A percentile compares a stretch with the other conserved stretches of the same genome.
phyloP scores from a whole-genome alignment of 2,888 invertebrate species.

The Monochamus alternatus region DNA sequence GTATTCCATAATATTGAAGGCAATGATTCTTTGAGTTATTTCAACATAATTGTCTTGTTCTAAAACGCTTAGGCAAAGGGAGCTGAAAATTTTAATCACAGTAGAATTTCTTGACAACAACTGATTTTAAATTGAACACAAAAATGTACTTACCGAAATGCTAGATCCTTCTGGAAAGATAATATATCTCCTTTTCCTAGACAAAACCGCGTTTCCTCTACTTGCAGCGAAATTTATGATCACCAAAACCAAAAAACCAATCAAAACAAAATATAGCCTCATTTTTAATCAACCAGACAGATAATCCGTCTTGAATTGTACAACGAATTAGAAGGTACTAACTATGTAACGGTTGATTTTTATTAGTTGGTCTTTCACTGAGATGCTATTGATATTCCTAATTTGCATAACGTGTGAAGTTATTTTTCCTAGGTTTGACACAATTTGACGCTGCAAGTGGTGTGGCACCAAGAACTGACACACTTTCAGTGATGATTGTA shows the following conservation, averaged over 20 bases:
- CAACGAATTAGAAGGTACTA: conserved; percentile 20
- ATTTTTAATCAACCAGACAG: conserved; percentile 14
- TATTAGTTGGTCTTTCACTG: conserved; percentile 9
- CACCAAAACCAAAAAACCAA: conserved; percentile 17
- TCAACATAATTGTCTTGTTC: neutral
- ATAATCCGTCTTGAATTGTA: conserved; percentile 6
- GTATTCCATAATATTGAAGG: too few relatives aligned
- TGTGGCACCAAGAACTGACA: neutral
- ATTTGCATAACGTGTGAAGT: conserved; percentile 16
- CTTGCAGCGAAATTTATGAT: neutral
- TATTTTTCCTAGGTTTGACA: conserved; percentile 11
- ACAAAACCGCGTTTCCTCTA: conserved; percentile 16
- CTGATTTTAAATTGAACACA: too few relatives aligned
- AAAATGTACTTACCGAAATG: conserved; percentile 25
- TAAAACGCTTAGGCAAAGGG: neutral
- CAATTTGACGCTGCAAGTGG: neutral
- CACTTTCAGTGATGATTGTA: neutral
- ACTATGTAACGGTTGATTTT: conserved; percentile 27
- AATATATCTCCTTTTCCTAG: conserved; percentile 43
- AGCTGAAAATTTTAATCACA: too few relatives aligned
- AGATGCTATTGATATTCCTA: conserved; percentile 14
- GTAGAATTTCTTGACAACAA: too few relatives aligned
- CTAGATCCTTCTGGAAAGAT: conserved; percentile 40
- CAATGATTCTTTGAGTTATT: neutral
- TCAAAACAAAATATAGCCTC: conserved; percentile 9